Base-by-base conservation (phyloP, 2,113 vertebrate genomes). In the Rhinopomastus cyanomelas region DNA sequence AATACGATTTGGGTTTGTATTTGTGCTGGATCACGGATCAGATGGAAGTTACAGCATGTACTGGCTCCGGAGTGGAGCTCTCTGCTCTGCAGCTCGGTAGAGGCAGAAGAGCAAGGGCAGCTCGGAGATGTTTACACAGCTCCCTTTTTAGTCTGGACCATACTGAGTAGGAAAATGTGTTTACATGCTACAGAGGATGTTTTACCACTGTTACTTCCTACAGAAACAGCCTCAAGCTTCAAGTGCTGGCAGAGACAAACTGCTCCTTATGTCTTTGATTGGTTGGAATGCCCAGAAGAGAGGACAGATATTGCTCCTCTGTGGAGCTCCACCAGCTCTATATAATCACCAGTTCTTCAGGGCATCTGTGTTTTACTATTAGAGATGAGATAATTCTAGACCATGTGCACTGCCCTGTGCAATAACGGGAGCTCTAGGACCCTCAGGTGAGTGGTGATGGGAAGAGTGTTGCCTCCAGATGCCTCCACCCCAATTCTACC, bases 1-100 rank as follows among this genome's bases (percentile, higher is more conserved):
- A 97, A 96, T 94, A 94, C 29, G 79, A 95, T 96, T 97, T 95
- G 92, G 94, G 91, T 95, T 93, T 93, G 92, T 96, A 96, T 97
- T 97, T 97, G 95, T 96, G 62, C 96, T 97, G 96, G 97, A 97
- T 80, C 56, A 23, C 3, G 44, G 90, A 97, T 96, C 96, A 96
- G 96, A 96, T 96, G 90, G 96, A 95, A 76, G 72, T 90, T 96
- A 87, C 72, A 90, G 85, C 87, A 55, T 61, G 66, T 81, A 49
- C 90, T 94, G 93, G 92, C 95, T 96, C 49, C 78, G 0, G 16
- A 81, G 88, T 5, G 0, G 72, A 81, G 83, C 83, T 76, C 81
- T 92, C 73, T 85, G 59, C 72, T 92, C 81, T 9, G 8, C 39
- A 55, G 95, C 92, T 95, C 21, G 2, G 86, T 89, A 93, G 90